Evolutionary conservation across 1,140 invertebrate genomes (phyloP).

Genomic region (Leptopilina clavipes): DNA sequence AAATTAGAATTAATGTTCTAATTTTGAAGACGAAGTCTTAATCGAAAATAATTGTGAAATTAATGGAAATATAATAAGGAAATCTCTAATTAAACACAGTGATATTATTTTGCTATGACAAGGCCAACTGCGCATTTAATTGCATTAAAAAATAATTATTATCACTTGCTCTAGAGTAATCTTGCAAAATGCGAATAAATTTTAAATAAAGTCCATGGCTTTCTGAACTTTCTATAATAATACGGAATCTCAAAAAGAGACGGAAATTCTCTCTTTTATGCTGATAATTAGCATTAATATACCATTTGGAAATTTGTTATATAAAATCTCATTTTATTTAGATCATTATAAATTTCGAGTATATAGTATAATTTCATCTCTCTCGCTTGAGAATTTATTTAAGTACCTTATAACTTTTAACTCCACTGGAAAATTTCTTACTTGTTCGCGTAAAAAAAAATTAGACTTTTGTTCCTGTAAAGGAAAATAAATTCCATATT

Average conservation of each 20-base stretch:
- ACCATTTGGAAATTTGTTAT: neutral
- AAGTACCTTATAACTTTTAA: neutral
- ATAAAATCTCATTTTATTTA: too few species aligned
- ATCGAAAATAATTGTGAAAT: neutral
- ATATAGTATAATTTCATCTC: too few species aligned
- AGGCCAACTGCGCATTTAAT: conserved; percentile 24
- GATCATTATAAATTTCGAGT: too few species aligned
- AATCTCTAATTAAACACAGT: neutral
- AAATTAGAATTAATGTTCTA: too few species aligned
- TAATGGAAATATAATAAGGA: neutral
- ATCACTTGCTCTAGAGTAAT: conserved; percentile 1
- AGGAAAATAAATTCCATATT: neutral
- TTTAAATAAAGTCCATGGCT: neutral
- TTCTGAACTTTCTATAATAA: conserved; percentile 13
- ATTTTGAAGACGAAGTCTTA: too few species aligned
- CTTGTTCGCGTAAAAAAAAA: neutral
- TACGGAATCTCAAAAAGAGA: neutral
- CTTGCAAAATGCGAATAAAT: conserved; percentile 11
- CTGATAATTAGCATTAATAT: neutral
- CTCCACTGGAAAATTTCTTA: neutral
- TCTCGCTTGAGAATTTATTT: neutral
- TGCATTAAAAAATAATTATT: conserved; percentile 8
- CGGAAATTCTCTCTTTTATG: neutral
- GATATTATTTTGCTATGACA: conserved; percentile 22
- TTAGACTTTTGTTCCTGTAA: neutral